Conservation (phyloP, 2,113 vertebrate genomes). For the Piliocolobus tephrosceles region DNA sequence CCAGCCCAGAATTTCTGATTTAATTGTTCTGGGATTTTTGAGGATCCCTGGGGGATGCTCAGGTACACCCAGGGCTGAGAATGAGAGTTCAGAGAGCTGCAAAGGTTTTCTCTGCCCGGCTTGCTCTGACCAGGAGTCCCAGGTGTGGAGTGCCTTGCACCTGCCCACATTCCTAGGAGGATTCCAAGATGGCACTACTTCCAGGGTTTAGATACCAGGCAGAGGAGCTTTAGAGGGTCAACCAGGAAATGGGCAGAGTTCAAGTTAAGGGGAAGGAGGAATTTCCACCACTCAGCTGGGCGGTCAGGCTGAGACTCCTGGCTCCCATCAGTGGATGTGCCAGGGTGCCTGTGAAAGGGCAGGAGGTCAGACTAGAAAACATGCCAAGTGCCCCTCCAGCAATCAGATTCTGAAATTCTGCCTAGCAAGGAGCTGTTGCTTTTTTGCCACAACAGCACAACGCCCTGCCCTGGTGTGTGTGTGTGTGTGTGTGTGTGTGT, state of each 20-base stretch:
- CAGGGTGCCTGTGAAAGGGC: background rate
- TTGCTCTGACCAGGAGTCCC: background rate
- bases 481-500: background rate
- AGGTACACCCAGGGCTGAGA: background rate
- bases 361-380: background rate
- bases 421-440: background rate
- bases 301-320: background rate
- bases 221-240: background rate
- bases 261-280: background rate
- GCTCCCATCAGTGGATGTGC: background rate
- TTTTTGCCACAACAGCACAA: background rate
- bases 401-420: background rate
- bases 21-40: background rate
- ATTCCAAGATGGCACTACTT: background rate
- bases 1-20: background rate
- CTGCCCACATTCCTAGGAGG: background rate
- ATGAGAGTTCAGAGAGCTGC: background rate
- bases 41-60: background rate
- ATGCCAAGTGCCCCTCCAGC: background rate
- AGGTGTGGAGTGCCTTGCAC: background rate
- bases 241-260: background rate
- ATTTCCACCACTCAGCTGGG: background rate
- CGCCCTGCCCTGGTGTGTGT: fast-evolving
- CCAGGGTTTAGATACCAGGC: background rate
- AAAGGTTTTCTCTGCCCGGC: background rate